These are phyloP conservation scores for Agapornis canus DNA, from an alignment of 2,797 vertebrate species.

Conservation along the genomic window DNA sequence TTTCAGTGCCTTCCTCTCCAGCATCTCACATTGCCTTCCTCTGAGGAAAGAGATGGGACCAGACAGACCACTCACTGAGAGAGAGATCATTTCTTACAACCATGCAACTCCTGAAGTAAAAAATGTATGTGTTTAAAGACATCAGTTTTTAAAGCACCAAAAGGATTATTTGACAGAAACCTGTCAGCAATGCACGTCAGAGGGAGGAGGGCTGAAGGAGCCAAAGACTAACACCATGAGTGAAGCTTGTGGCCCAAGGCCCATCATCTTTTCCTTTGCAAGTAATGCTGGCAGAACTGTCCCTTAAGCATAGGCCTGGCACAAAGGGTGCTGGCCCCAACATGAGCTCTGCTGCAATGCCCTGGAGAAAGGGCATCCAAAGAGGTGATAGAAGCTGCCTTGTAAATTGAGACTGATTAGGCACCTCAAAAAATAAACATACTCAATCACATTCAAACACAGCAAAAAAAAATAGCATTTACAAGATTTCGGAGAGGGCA, in stretches of 20 bases:
- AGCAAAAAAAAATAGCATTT: background rate
- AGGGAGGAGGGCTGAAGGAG: background rate
- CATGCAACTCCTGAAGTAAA: background rate
- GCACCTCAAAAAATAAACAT: background rate
- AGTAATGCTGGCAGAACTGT: background rate
- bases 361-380: background rate
- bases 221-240: background rate
- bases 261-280: background rate
- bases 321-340: background rate
- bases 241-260: fast-evolving
- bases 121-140: fast-evolving
- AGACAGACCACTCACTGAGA: background rate
- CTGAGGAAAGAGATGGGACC: background rate
- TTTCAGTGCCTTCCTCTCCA: background rate
- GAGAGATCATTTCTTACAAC: background rate
- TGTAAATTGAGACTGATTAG: background rate
- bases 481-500: background rate
- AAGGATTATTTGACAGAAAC: background rate
- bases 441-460: background rate
- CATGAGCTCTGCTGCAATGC: background rate
- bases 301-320: background rate
- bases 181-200: fast-evolving
- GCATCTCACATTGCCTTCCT: background rate
- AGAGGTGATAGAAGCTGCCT: background rate
- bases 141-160: background rate